These are phyloP conservation scores for Aleiodes alternator DNA, from an alignment of 2,888 invertebrate species.

Conservation along the genomic window DNA sequence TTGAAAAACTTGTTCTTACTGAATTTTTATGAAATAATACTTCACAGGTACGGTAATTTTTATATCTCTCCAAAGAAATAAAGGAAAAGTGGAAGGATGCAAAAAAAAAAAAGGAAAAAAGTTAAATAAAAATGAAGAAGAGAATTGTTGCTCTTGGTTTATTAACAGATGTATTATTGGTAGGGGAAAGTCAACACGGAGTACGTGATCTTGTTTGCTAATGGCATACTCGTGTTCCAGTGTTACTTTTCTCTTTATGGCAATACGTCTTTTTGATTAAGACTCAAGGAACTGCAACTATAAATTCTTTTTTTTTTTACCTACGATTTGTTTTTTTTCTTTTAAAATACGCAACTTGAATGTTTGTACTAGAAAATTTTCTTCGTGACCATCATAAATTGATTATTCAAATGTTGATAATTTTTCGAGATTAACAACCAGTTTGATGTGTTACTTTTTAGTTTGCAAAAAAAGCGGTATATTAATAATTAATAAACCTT, in stretches of 20 bases:
- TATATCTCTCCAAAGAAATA: slow-evolving; percentile 13
- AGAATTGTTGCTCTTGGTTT: slow-evolving; percentile 11
- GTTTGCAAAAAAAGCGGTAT: too few relatives aligned
- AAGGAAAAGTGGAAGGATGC: neutral
- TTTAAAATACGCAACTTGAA: neutral
- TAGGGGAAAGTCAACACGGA: slow-evolving; percentile 39
- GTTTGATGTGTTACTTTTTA: too few relatives aligned
- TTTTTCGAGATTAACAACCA: too few relatives aligned
- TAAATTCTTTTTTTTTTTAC: neutral
- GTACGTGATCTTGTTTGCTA: slow-evolving; percentile 63
- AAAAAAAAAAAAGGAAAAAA: slow-evolving; percentile 1
- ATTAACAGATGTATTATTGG: slow-evolving; percentile 13
- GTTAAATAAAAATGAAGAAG: slow-evolving; percentile 1
- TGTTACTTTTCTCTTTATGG: slow-evolving; percentile 69
- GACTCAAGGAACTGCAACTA: slow-evolving; percentile 68
- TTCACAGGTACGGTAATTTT: slow-evolving; percentile 24
- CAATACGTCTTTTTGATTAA: slow-evolving; percentile 73
- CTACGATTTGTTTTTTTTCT: neutral
- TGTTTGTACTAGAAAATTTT: neutral
- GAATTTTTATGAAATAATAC: slow-evolving; percentile 23
- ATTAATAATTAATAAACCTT: too few relatives aligned
- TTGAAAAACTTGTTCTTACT: slow-evolving; percentile 30
- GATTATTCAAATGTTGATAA: too few relatives aligned
- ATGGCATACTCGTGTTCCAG: slow-evolving; percentile 74
- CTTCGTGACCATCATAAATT: too few relatives aligned